phyloP scores from a whole-genome alignment of 1,140 invertebrate species.

The Trinorchestia longiramus region DNA sequence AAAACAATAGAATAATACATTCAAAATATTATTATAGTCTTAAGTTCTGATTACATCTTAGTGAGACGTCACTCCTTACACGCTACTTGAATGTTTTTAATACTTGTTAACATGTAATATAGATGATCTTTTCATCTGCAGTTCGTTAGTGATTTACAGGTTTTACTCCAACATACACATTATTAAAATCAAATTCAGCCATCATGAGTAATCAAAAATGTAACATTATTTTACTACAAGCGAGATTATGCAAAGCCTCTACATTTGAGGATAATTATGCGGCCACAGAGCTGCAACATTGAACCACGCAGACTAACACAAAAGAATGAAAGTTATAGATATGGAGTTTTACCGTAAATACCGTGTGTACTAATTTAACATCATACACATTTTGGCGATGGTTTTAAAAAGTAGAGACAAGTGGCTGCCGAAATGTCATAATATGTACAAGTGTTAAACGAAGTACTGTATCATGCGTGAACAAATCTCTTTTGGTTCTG shows the following conservation, averaged over 20 bases:
- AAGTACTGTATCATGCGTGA: background rate
- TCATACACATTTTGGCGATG: background rate
- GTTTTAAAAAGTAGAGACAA: background rate
- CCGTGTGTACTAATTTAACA: background rate
- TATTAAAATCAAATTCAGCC: background rate
- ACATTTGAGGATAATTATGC: background rate
- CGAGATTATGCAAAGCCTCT: background rate
- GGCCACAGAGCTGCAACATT: background rate
- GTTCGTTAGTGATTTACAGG: background rate
- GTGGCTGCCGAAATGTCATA: background rate
- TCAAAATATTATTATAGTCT: background rate
- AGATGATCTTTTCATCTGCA: background rate
- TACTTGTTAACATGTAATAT: background rate
- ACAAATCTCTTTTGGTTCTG: background rate
- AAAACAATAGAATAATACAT: background rate
- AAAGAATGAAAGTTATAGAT: background rate
- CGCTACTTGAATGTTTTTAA: background rate
- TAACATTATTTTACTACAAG: background rate
- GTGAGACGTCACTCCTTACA: background rate
- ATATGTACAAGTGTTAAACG: background rate
- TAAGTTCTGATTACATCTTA: background rate
- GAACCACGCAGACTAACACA: background rate
- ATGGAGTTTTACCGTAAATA: background rate
- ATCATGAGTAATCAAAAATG: background rate
- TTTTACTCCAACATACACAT: background rate